phyloP scores from a whole-genome alignment of 1,140 invertebrate genomes.

The Drosophila chauvacae region DNA sequence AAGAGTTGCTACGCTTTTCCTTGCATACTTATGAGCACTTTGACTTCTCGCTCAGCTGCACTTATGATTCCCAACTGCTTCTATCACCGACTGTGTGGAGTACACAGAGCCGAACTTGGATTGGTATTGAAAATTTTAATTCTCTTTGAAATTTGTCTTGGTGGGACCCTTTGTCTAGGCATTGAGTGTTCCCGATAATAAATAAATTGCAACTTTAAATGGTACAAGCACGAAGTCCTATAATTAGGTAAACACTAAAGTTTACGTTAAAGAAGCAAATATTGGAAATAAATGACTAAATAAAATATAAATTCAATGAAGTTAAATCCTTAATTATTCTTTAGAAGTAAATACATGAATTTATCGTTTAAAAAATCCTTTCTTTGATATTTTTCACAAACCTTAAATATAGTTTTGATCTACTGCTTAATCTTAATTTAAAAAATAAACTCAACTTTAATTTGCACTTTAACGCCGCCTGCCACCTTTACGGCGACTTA shows the following conservation, averaged over 20 bases:
- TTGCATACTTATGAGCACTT: slow-evolving; percentile 43
- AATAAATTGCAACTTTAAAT: slow-evolving; percentile 54
- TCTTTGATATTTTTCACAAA: no score
- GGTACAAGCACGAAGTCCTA: no score
- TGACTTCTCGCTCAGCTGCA: neutral
- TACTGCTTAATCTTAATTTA: neutral
- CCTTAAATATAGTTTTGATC: neutral
- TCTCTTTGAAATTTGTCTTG: slow-evolving; percentile 83
- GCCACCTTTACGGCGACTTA: neutral
- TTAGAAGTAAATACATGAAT: no score
- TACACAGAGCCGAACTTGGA: neutral
- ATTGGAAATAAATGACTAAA: no score
- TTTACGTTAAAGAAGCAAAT: no score
- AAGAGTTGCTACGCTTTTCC: neutral
- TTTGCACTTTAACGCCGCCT: neutral
- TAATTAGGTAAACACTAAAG: no score
- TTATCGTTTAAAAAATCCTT: no score
- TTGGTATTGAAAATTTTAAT: slow-evolving; percentile 68
- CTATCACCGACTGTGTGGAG: neutral
- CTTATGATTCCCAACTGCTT: slow-evolving; percentile 65
- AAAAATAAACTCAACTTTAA: neutral
- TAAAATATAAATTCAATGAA: no score
- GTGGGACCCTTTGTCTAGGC: slow-evolving; percentile 78
- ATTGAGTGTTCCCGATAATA: slow-evolving; percentile 70
- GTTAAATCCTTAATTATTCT: no score